A percentile compares a stretch with the other conserved stretches of the same genome.
Conservation (phyloP, 1,140 invertebrate species). For the Rhopalosiphum maidis region DNA sequence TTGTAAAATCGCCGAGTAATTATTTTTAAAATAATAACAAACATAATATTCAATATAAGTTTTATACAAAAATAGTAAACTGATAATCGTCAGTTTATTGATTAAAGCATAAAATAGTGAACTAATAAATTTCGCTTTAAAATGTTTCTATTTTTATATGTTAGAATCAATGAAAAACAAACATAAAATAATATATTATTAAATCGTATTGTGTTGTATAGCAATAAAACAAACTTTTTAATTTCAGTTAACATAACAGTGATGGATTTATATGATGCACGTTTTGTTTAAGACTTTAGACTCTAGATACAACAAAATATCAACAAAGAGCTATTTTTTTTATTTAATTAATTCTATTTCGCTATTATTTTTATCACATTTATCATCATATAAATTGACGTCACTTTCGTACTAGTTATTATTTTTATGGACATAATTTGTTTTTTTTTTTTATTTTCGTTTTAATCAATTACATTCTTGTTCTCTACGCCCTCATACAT, state of each 20-base stretch:
- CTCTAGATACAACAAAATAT: background rate
- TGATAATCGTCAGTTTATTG: no score
- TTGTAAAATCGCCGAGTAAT: no score
- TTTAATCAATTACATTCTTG: background rate
- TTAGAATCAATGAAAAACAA: no score
- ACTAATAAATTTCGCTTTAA: background rate
- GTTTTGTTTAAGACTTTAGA: background rate
- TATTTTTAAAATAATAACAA: no score
- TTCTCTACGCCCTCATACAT: background rate
- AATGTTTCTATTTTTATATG: no score
- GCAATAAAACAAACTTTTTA: no score
- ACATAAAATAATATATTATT: no score
- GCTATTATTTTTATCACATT: background rate
- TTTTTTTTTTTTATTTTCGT: background rate
- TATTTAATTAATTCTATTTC: background rate
- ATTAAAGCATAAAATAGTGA: background rate
- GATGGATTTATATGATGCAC: background rate
- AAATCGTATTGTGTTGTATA: no score
- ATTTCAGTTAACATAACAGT: background rate
- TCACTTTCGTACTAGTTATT: background rate
- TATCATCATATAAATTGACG: background rate
- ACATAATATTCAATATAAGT: no score
- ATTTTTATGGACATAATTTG: conserved; percentile 11
- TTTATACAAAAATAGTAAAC: no score
- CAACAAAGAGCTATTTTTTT: background rate